phyloP scores from a whole-genome alignment of 2,113 vertebrate genomes.

The Dryoscopus gambensis region DNA sequence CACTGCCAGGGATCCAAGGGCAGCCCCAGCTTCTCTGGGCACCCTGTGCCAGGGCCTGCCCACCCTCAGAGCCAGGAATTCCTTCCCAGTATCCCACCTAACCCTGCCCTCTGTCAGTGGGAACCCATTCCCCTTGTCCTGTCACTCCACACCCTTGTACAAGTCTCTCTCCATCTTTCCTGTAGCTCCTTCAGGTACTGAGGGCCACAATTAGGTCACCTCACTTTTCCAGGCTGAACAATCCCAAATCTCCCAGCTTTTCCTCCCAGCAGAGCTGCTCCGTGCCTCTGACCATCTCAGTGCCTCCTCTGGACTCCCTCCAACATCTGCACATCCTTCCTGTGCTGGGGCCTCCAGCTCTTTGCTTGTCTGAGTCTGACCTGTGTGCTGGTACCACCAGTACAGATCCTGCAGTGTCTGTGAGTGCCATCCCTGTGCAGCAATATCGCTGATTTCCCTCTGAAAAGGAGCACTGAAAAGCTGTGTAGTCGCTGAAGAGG shows the following conservation, averaged over 20 bases:
- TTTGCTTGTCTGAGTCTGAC: background rate
- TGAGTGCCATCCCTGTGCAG: background rate
- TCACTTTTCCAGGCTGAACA: background rate
- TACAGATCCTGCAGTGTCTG: background rate
- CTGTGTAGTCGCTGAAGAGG: background rate
- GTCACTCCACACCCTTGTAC: background rate
- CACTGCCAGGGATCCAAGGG: background rate
- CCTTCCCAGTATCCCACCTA: background rate
- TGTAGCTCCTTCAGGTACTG: background rate
- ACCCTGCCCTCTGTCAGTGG: rapidly evolving
- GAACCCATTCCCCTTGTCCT: background rate
- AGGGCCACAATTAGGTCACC: background rate
- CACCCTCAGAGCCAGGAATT: rapidly evolving
- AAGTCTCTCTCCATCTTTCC: background rate
- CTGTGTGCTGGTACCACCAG: background rate
- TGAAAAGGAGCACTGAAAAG: background rate
- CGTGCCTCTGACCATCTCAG: background rate
- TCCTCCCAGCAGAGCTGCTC: background rate
- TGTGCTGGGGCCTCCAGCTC: background rate
- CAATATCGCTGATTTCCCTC: background rate
- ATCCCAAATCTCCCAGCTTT: background rate
- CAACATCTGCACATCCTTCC: background rate
- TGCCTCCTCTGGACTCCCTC: background rate
- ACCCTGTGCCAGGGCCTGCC: background rate
- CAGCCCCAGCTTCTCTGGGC: background rate